Base-by-base conservation (phyloP, 2,888 invertebrate genomes). In the Zootermopsis nevadensis region DNA sequence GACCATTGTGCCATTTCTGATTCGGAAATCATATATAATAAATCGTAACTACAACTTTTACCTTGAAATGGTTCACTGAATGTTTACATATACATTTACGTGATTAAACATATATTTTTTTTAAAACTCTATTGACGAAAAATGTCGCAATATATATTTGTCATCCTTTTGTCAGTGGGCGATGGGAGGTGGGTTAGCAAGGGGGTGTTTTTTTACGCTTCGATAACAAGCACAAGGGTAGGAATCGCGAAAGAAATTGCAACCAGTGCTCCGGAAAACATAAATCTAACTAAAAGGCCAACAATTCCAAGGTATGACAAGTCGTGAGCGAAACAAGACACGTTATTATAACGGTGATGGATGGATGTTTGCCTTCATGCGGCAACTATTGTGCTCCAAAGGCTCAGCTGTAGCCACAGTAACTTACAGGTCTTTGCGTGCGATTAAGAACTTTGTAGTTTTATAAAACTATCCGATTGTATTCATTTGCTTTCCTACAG, bases 301-400 rank as follows among this genome's bases (percentile, higher is more conserved):
- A n/a, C 24, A 74, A 27, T 42, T 74, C 38, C 38, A 15, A 38
- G 2, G 74, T n/a, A n/a, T 42, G 7, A 74, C 74, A 74, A 42
- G 74, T 74, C 42, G 22, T 38, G 33, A 74, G n/a, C n/a, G 38
- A 38, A 15, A 38, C 2, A 33, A 38, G 35, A 3, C 31, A n/a
- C 38, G 27, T 74, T 74, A 74, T 74, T 74, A 74, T n/a, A 6
- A 42, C n/a, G 38, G 74, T 74, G 74, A 74, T 74, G 74, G 74
- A 74, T 74, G 74, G 74, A 74, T 38, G 3, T n/a, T 1, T 3
- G 38, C n/a, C 74, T 27, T 38, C 38, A 38, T n/a, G 24, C n/a
- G 7, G 22, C 22, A 15, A n/a, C 74, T 24, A 74, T 74, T 74
- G 74, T 74, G 42, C 38, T 74, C 1, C 74, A 69, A 15, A 2